Conservation (phyloP, 2,113 vertebrate species). For the Ceyx margarethae region DNA sequence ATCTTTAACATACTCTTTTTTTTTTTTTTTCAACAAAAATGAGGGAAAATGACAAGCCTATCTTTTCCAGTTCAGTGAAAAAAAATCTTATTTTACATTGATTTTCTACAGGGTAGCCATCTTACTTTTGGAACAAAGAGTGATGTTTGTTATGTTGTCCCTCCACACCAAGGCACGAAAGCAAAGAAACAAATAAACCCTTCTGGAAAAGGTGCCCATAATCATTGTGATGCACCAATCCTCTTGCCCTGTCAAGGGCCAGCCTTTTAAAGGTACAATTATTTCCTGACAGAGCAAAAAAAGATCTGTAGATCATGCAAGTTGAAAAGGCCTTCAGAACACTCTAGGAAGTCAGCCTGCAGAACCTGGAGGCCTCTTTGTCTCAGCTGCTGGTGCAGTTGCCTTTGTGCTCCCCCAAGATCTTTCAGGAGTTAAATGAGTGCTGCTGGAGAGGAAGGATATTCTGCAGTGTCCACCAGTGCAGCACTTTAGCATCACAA, state of each 20-base stretch:
- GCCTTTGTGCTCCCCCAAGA: not conserved
- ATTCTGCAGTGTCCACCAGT: not conserved
- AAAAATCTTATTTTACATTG: slow-evolving; percentile 53
- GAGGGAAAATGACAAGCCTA: slow-evolving; percentile 51
- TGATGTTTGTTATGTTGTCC: not conserved
- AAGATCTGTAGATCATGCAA: not conserved
- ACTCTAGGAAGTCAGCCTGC: not conserved
- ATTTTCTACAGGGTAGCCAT: slow-evolving; percentile 14
- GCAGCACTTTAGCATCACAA: not conserved
- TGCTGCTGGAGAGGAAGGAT: not conserved
- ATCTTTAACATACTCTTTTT: slow-evolving; percentile 14
- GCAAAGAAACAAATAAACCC: not conserved
- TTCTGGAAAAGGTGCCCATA: slow-evolving; percentile 29
- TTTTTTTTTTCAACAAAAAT: not conserved
- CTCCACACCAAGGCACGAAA: not conserved
- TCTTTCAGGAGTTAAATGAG: not conserved
- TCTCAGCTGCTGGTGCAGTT: slow-evolving; percentile 11
- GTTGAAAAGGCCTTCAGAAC: slow-evolving; percentile 1
- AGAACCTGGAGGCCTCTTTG: not conserved
- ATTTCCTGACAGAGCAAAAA: slow-evolving; percentile 22
- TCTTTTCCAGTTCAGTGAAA: slow-evolving; percentile 42
- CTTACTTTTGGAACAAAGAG: slow-evolving; percentile 15
- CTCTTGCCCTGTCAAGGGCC: not conserved
- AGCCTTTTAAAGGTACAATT: not conserved
- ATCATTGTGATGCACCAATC: not conserved